Conservation (phyloP, 1,140 invertebrate species). For the Melipona quadrifasciata region DNA sequence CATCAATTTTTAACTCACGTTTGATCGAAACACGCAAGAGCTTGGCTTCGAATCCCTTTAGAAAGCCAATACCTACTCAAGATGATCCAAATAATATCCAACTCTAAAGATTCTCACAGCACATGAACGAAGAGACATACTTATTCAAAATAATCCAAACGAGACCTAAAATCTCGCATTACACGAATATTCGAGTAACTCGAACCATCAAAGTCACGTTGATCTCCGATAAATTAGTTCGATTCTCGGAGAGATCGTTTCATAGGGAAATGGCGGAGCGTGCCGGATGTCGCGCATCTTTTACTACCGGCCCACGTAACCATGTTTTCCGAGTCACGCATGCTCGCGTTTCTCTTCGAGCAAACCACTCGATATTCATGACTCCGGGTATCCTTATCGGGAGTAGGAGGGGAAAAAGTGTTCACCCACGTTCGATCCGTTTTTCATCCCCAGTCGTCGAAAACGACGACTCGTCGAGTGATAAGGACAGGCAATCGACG, state of each 20-base stretch:
- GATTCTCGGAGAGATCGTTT: not conserved
- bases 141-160: too few relatives aligned
- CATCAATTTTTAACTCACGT: not conserved
- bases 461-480: constrained; percentile 22
- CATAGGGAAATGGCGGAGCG: not conserved
- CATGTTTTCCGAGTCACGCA: not conserved
- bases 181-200: not conserved
- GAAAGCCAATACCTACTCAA: too few relatives aligned
- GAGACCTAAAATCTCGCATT: not conserved
- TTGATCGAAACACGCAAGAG: not conserved
- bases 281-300: constrained; percentile 35
- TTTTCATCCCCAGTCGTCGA: constrained; percentile 13
- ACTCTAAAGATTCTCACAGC: too few relatives aligned
- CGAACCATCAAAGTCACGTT: not conserved
- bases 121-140: too few relatives aligned
- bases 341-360: not conserved
- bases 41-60: not conserved
- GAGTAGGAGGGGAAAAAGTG: constrained; percentile 4
- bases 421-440: constrained; percentile 47
- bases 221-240: constrained; percentile 2
- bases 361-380: constrained; percentile 12
- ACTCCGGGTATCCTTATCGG: constrained; percentile 38
- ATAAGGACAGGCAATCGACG: constrained; percentile 20
- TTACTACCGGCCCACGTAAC: constrained; percentile 48
- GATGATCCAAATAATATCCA: too few relatives aligned